phyloP scores from a whole-genome alignment of 2,797 vertebrate genomes.

The Notoglanidium macrostoma region DNA sequence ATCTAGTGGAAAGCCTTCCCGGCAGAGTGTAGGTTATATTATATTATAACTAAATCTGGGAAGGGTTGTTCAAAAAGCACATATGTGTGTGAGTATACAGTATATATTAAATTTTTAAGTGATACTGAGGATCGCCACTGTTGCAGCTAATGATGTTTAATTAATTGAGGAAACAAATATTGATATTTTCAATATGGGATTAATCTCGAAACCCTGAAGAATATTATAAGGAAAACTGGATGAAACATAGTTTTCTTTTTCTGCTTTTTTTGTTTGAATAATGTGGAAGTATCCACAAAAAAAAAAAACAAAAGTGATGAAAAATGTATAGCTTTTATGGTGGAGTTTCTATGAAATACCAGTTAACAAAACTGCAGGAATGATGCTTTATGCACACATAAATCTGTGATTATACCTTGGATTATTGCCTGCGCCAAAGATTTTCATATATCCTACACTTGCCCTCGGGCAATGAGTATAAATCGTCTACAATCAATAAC shows the following conservation, averaged over 20 bases:
- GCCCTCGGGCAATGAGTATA: conserved; percentile 38
- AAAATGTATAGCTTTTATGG: neutral
- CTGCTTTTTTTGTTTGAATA: neutral
- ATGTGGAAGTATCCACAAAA: neutral
- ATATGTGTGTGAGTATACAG: too few species aligned
- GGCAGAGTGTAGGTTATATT: too few species aligned
- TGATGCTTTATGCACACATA: conserved; percentile 25
- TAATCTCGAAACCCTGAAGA: too few species aligned
- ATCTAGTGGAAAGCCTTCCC: too few species aligned
- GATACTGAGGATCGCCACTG: neutral
- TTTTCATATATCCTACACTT: conserved; percentile 47
- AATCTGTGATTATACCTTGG: conserved; percentile 42
- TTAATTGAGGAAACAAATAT: neutral
- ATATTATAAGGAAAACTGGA: too few species aligned
- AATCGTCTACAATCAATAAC: conserved; percentile 42
- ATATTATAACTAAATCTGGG: too few species aligned
- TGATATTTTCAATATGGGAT: neutral
- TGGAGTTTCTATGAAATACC: conserved; percentile 5
- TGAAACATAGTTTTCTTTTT: too few species aligned
- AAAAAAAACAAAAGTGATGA: neutral
- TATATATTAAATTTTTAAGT: neutral
- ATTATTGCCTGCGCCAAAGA: conserved; percentile 42
- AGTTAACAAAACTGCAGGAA: conserved; percentile 11
- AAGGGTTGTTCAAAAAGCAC: too few species aligned
- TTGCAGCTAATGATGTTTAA: neutral